Base-by-base conservation (phyloP, 2,888 invertebrate genomes). In the Mythimna pallens region DNA sequence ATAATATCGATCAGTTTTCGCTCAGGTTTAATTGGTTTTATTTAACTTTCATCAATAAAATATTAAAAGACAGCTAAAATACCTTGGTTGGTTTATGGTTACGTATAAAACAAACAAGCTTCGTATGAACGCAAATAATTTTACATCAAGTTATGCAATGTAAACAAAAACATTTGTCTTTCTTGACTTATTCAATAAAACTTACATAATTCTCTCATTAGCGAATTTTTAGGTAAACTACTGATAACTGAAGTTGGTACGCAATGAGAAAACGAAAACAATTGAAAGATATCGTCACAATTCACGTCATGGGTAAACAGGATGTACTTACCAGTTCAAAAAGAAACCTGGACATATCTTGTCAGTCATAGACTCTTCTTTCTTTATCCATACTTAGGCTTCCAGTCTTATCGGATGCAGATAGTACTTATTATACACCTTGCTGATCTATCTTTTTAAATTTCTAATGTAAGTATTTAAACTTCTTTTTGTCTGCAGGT, bases 401-500 rank as follows among this genome's bases (percentile, higher is more conserved):
- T 20, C 50, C n/a, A 8, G 20, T 52, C 3, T 3, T 30, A 30
- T 30, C 30, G 30, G 30, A 30, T 30, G 30, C 30, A 30, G 30
- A 30, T 30, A 30, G 30, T 30, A 30, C 30, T 30, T 30, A 30
- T 2, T 30, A 47, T 47, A 43, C 30, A 12, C 17, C 57, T 25
- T 57, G 30, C 25, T 57, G 57, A 17, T 17, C 50, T 12, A 6
- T 12, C 14, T 12, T 25, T 43, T 70, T 34, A 3, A 25, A 22
- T 7, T 47, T 22, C 10, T n/a, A 43, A 50, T 47, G n/a, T n/a
- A 2, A 22, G 12, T 52, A 34, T 50, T 64, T 6, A 74, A 63
- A 30, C 22, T 7, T 54, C 22, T 55, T 12, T 65, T 71, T 78
- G 66, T 88, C 79, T 71, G 95, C 97, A 98, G 98, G 98, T 99